A percentile compares a stretch with the other conserved stretches of the same genome.
Evolutionary conservation across 2,113 vertebrate species (phyloP).

Genomic region (Cyphomyrus discorhynchus): DNA sequence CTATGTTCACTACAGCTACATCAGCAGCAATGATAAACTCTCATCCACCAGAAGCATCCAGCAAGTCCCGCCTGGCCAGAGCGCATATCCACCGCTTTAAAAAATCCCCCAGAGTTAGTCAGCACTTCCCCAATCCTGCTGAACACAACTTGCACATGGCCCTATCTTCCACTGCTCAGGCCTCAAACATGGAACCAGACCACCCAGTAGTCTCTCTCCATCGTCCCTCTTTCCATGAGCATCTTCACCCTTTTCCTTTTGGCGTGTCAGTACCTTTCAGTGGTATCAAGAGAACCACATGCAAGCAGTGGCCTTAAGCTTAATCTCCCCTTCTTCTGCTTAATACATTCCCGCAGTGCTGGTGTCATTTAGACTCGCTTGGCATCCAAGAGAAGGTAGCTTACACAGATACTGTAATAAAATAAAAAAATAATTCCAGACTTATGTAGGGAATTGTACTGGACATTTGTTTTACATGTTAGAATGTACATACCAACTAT

Average conservation of each 20-base stretch:
- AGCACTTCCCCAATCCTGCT: neutral
- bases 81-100: neutral
- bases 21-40: neutral
- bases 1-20: neutral
- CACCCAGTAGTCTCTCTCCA: neutral
- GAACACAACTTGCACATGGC: neutral
- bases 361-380: neutral
- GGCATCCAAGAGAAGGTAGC: neutral
- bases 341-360: neutral
- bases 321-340: neutral
- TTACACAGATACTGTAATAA: neutral
- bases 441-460: neutral
- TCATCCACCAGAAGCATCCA: neutral
- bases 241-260: neutral
- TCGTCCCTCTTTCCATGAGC: neutral
- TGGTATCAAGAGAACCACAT: neutral
- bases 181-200: neutral
- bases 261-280: neutral
- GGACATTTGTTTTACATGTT: neutral
- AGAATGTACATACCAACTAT: neutral
- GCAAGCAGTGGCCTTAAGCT: neutral
- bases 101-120: neutral
- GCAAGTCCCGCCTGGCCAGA: neutral
- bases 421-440: neutral
- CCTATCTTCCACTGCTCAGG: neutral